Evolutionary conservation across 2,113 vertebrate species (phyloP).

Genomic region (Passer domesticus): DNA sequence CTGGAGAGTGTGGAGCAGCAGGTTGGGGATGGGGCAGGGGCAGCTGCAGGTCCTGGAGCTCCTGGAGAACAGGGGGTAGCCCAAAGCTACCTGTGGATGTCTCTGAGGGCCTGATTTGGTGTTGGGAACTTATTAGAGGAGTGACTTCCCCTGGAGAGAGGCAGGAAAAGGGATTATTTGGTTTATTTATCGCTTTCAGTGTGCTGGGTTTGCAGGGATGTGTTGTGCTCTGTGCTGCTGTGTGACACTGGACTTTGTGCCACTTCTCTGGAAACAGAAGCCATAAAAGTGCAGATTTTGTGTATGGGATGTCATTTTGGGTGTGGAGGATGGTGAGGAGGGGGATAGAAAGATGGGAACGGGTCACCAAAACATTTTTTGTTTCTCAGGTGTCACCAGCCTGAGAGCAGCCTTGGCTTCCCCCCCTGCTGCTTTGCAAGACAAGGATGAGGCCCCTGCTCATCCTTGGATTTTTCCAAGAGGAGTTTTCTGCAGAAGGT

Average conservation of each 20-base stretch:
- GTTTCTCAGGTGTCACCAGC: neutral
- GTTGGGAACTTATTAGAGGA: neutral
- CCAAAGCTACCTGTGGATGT: neutral
- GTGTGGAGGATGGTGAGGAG: neutral
- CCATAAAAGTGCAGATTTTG: rapidly evolving
- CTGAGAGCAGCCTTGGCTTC: neutral
- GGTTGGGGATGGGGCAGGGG: neutral
- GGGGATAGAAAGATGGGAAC: neutral
- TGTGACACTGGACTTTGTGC: neutral
- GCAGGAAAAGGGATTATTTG: neutral
- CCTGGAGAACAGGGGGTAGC: neutral
- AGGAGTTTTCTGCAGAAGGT: neutral
- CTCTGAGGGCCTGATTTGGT: rapidly evolving
- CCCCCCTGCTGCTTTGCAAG: neutral
- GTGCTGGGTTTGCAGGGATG: neutral
- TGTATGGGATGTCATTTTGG: neutral
- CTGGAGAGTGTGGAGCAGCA: neutral
- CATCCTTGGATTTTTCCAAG: no score
- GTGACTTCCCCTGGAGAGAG: neutral
- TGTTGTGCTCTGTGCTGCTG: neutral
- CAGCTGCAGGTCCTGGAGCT: neutral
- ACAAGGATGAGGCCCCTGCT: neutral
- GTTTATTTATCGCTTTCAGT: rapidly evolving
- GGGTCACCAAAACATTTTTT: neutral
- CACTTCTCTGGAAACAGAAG: neutral